These are phyloP conservation scores for Champsocephalus esox DNA, from an alignment of 2,797 vertebrate genomes.

Conservation along the genomic window DNA sequence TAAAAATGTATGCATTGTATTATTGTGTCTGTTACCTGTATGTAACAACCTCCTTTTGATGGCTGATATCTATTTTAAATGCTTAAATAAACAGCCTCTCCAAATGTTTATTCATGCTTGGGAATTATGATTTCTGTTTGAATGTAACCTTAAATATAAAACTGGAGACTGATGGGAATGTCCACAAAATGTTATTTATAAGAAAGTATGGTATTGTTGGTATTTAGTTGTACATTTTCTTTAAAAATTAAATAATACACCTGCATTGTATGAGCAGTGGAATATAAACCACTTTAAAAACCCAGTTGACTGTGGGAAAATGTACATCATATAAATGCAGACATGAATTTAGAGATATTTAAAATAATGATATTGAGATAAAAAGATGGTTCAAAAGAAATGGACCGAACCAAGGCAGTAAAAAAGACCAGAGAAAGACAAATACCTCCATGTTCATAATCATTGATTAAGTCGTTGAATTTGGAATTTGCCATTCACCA, in stretches of 20 bases:
- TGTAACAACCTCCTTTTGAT: neutral
- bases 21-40: neutral
- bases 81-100: neutral
- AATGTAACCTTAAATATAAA: neutral
- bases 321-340: neutral
- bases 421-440: slow-evolving; percentile 6
- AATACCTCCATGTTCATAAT: slow-evolving; percentile 23
- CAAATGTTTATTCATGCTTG: neutral
- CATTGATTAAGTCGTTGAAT: slow-evolving; percentile 14
- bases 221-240: neutral
- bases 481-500: slow-evolving; percentile 34
- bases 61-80: neutral
- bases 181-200: neutral
- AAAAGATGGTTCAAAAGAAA: slow-evolving; percentile 6
- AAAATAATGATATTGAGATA: neutral
- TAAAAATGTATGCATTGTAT: neutral
- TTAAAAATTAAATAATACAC: neutral
- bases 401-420: neutral
- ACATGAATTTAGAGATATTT: too few relatives aligned
- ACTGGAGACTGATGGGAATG: neutral
- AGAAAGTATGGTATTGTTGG: neutral
- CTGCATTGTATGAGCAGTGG: neutral
- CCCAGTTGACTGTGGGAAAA: neutral
- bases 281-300: neutral
- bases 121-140: neutral